Evolutionary conservation across 2,888 invertebrate genomes (phyloP).

Genomic region (Alviniconcha strummeri): DNA sequence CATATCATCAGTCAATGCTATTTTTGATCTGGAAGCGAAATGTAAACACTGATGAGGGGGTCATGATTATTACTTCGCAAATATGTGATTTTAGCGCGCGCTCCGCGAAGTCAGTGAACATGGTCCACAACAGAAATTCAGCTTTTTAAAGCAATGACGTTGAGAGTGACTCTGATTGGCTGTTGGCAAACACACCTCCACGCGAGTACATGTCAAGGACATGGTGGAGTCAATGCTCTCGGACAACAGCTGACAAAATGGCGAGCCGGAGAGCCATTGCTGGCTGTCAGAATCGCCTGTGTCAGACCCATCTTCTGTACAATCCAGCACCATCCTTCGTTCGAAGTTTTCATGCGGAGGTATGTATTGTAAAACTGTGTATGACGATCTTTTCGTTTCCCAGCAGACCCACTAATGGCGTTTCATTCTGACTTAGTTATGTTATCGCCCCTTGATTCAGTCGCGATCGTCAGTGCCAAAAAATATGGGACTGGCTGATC

Average conservation of each 20-base stretch:
- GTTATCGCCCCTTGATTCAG: background rate
- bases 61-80: background rate
- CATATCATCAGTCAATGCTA: background rate
- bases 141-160: background rate
- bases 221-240: conserved; percentile 26
- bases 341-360: conserved; percentile 30
- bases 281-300: conserved; percentile 27
- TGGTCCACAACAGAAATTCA: background rate
- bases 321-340: background rate
- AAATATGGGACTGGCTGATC: too few species aligned
- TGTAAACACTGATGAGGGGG: background rate
- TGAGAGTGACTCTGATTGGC: conserved; percentile 26
- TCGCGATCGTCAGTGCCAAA: too few species aligned
- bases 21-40: background rate
- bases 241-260: conserved; percentile 46
- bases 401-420: background rate
- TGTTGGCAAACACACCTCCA: conserved; percentile 35
- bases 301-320: conserved; percentile 7
- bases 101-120: background rate
- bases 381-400: background rate
- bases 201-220: conserved; percentile 33
- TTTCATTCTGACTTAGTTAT: background rate
- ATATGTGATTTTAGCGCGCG: too few species aligned
- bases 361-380: background rate
- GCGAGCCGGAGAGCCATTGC: conserved; percentile 42